These are phyloP conservation scores for Oxyruncus cristatus DNA, from an alignment of 2,113 vertebrate genomes.

Conservation along the genomic window DNA sequence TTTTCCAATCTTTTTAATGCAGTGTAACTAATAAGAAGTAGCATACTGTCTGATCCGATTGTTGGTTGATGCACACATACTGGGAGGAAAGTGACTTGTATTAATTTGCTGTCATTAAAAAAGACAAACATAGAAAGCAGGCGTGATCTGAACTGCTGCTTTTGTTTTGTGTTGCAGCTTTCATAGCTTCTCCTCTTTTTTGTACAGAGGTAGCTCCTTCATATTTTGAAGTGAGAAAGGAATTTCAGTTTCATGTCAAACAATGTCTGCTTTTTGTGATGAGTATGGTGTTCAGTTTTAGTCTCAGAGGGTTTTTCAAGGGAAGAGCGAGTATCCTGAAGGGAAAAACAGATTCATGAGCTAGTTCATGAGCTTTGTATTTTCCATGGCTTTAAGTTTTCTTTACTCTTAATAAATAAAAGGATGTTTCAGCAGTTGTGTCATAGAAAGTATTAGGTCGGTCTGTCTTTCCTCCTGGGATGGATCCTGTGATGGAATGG, in stretches of 20 bases:
- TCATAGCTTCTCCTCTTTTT: neutral
- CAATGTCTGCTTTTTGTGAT: neutral
- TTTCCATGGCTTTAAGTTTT: neutral
- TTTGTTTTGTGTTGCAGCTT: neutral
- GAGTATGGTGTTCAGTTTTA: neutral
- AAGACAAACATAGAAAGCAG: constrained; percentile 23
- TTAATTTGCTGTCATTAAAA: constrained; percentile 54
- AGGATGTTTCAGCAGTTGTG: neutral
- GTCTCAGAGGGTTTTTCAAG: constrained; percentile 2
- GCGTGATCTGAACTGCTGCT: neutral
- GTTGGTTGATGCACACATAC: constrained; percentile 17
- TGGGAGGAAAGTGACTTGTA: neutral
- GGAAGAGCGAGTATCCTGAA: neutral
- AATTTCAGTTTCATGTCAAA: constrained; percentile 1
- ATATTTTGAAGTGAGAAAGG: neutral
- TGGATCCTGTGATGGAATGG: neutral
- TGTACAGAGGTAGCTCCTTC: neutral
- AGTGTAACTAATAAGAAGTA: constrained; percentile 49
- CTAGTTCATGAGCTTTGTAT: neutral
- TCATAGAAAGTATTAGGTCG: neutral
- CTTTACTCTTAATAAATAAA: neutral
- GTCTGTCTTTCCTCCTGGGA: neutral
- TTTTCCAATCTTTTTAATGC: neutral
- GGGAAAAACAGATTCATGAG: neutral
- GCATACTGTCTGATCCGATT: constrained; percentile 20